Evolutionary conservation across 2,797 vertebrate species (phyloP).

Genomic region (Danio aesculapii): DNA sequence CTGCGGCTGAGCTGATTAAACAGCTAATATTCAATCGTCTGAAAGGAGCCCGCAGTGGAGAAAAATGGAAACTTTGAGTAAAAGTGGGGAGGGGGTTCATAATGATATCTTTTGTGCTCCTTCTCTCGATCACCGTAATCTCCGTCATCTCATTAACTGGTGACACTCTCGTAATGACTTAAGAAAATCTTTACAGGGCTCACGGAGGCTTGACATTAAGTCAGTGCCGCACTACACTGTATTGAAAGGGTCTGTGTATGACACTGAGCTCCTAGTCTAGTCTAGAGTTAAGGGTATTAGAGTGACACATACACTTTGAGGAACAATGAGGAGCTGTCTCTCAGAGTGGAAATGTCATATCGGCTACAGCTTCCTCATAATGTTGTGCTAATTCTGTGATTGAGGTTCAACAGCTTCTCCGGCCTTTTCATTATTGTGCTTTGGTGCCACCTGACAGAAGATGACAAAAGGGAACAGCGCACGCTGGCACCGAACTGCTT

Average conservation of each 20-base stretch:
- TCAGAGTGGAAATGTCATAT: conserved; percentile 64
- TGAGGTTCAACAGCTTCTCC: conserved; percentile 59
- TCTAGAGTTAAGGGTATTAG: conserved; percentile 73
- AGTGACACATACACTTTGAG: conserved; percentile 75
- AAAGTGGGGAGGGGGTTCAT: conserved; percentile 59
- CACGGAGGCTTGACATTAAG: conserved; percentile 67
- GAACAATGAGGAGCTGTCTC: conserved; percentile 75
- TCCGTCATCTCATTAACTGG: conserved; percentile 73
- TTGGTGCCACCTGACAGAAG: conserved; percentile 44
- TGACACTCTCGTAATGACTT: conserved; percentile 74
- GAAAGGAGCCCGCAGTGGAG: conserved; percentile 58
- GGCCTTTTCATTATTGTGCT: conserved; percentile 51
- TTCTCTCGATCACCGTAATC: conserved; percentile 68
- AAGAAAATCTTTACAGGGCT: conserved; percentile 70
- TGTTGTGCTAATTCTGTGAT: conserved; percentile 63
- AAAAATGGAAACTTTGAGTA: conserved; percentile 51
- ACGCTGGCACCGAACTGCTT: conserved; percentile 26
- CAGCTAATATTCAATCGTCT: conserved; percentile 87
- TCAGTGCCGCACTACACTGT: conserved; percentile 69
- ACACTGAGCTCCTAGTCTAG: conserved; percentile 70
- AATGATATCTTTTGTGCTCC: conserved; percentile 70
- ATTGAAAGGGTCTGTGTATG: conserved; percentile 66
- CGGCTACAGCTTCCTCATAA: conserved; percentile 58
- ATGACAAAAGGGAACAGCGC: conserved; percentile 30
- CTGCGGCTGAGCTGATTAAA: conserved; percentile 89